Evolutionary conservation across 2,113 vertebrate genomes (phyloP).

Genomic region (Naja naja): DNA sequence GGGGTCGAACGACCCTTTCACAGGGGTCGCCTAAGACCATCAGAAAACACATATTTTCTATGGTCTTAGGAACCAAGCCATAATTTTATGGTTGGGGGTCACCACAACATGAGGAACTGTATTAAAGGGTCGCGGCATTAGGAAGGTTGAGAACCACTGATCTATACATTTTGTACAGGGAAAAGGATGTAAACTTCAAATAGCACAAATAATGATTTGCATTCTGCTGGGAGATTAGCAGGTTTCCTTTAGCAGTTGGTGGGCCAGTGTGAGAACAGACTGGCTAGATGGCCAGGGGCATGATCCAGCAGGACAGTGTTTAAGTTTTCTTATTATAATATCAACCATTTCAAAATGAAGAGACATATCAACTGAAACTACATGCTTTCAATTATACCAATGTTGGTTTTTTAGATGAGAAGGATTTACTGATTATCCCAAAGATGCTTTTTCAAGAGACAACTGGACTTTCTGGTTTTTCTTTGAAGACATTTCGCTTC

Average conservation of each 20-base stretch:
- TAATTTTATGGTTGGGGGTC: no score
- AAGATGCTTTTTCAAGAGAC: no score
- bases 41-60: no score
- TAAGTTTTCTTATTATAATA: not conserved
- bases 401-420: not conserved
- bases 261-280: not conserved
- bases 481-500: no score
- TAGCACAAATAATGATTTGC: not conserved
- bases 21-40: no score
- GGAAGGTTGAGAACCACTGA: no score
- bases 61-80: no score
- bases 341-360: not conserved
- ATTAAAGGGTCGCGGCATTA: no score
- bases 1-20: no score
- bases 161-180: not conserved
- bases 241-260: not conserved
- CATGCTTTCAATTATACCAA: not conserved
- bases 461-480: no score
- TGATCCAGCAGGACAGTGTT: not conserved
- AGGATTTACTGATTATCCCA: not conserved
- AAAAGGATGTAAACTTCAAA: not conserved
- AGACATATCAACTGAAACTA: not conserved
- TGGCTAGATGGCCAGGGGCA: not conserved
- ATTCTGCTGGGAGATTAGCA: not conserved
- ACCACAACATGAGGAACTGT: no score